A percentile compares a stretch with the other conserved stretches of the same genome.
These are phyloP conservation scores for Rhodophaea formosa DNA, from an alignment of 2,888 invertebrate genomes.

Conservation along the genomic window DNA sequence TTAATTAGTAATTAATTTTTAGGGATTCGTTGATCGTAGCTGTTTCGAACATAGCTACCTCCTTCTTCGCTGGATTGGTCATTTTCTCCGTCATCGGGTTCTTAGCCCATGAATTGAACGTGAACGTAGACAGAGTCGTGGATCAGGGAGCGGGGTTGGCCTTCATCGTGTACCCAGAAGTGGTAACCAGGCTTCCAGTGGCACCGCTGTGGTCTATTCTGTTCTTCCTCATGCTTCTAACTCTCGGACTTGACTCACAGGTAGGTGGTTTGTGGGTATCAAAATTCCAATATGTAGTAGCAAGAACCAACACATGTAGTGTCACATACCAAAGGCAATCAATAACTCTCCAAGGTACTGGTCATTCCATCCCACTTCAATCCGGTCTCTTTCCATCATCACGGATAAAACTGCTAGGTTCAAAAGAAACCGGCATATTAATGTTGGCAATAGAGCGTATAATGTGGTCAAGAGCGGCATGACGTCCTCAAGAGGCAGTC, in stretches of 20 bases:
- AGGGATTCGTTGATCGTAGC: constrained; percentile 89
- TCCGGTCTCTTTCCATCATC: no score
- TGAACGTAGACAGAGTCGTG: constrained; percentile 86
- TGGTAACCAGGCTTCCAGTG: constrained; percentile 88
- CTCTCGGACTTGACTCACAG: constrained; percentile 87
- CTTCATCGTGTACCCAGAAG: constrained; percentile 93
- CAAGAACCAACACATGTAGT: no score
- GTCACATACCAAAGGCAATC: no score
- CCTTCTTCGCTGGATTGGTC: constrained; percentile 90
- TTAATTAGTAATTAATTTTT: constrained; percentile 27
- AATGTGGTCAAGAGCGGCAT: no score
- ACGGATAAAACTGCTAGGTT: no score
- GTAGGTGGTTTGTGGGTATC: constrained; percentile 39
- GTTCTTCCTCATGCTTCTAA: constrained; percentile 90
- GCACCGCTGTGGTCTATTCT: constrained; percentile 91
- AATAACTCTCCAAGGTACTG: no score
- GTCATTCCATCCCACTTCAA: no score
- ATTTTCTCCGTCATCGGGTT: constrained; percentile 92
- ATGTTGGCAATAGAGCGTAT: no score
- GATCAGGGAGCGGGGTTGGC: constrained; percentile 89
- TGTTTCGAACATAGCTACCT: constrained; percentile 88
- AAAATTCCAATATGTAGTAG: no score
- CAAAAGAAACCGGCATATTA: no score
- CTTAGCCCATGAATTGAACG: constrained; percentile 87
- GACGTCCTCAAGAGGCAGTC: no score